These are phyloP conservation scores for Gisinianus flammeolus DNA, from an alignment of 2,888 invertebrate species.

Conservation along the genomic window DNA sequence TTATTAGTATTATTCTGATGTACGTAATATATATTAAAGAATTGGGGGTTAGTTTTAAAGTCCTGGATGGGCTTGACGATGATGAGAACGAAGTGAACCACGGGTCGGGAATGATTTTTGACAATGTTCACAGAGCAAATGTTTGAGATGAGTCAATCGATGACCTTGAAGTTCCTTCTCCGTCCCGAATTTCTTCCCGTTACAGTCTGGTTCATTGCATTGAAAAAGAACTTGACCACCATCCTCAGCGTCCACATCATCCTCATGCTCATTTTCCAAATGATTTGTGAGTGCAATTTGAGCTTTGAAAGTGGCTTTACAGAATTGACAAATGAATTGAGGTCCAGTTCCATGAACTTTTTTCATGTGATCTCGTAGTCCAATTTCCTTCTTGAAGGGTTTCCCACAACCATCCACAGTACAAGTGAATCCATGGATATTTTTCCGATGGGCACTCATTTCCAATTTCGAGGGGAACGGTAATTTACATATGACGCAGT, in stretches of 20 bases:
- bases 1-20: too few relatives aligned
- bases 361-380: slow-evolving; percentile 1
- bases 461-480: not conserved
- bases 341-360: not conserved
- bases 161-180: not conserved
- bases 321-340: not conserved
- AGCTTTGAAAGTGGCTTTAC: too few relatives aligned
- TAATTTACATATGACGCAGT: slow-evolving; percentile 7
- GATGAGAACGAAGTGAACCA: not conserved
- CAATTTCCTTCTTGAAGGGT: slow-evolving; percentile 9
- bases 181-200: not conserved
- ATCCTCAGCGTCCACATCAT: too few relatives aligned
- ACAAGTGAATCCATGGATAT: slow-evolving; percentile 2
- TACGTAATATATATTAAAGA: too few relatives aligned
- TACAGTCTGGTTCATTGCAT: not conserved
- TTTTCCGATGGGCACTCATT: not conserved
- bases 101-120: not conserved
- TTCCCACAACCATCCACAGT: not conserved
- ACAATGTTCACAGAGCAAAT: not conserved
- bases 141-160: not conserved
- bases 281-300: too few relatives aligned
- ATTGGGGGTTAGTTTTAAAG: too few relatives aligned
- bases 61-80: too few relatives aligned
- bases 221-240: not conserved
- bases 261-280: too few relatives aligned